phyloP scores from a whole-genome alignment of 2,797 vertebrate genomes.

The Chanos chanos region DNA sequence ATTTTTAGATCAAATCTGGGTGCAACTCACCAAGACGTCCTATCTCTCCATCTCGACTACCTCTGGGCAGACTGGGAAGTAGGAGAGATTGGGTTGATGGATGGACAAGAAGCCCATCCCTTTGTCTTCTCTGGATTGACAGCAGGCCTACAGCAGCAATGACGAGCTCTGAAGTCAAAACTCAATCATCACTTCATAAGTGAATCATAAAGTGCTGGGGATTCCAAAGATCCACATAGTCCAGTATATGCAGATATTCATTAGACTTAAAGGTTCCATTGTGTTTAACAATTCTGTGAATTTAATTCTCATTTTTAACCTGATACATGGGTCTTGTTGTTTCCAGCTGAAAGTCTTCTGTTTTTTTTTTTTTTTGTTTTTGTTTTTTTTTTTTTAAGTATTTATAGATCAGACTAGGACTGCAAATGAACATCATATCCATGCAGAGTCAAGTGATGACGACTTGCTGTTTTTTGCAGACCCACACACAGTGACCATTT shows the following conservation, averaged over 20 bases:
- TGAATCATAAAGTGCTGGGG: conserved; percentile 12
- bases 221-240: conserved; percentile 17
- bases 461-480: conserved; percentile 30
- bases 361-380: too few species aligned
- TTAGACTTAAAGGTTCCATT: conserved; percentile 13
- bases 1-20: conserved; percentile 40
- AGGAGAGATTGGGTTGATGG: conserved; percentile 54
- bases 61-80: conserved; percentile 55
- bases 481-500: conserved; percentile 20
- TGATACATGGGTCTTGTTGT: too few species aligned
- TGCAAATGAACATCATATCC: too few species aligned
- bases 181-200: too few species aligned
- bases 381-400: too few species aligned
- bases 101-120: conserved; percentile 43
- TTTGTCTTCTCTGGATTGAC: conserved; percentile 29
- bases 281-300: too few species aligned
- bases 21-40: conserved; percentile 61
- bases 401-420: too few species aligned
- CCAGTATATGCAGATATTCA: conserved; percentile 23
- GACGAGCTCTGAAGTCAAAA: conserved; percentile 6
- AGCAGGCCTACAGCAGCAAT: conserved; percentile 26
- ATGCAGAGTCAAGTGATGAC: too few species aligned
- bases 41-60: conserved; percentile 57
- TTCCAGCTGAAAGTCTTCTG: too few species aligned
- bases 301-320: too few species aligned